Base-by-base conservation (phyloP, 2,797 vertebrate genomes). In the Lacerta bilineata region DNA sequence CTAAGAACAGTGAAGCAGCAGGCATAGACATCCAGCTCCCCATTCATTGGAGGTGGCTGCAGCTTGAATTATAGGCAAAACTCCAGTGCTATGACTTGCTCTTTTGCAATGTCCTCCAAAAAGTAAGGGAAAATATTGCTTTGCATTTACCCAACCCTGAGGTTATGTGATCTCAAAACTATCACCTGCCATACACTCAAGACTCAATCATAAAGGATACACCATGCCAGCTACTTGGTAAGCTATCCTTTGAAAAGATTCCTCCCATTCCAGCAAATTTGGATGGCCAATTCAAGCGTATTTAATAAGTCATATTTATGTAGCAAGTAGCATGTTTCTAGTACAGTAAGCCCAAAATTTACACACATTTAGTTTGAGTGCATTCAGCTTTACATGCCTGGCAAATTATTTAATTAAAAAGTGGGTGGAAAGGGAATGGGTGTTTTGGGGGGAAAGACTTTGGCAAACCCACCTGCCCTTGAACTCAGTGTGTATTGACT, bases 1-100 rank as follows among this genome's bases (percentile, higher is more conserved):
- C 87, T 76, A 84, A 33, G 66, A 55, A 27, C 46, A 84, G 36
- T 59, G 82, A 80, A 39, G n/a, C 74, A 71, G 87, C 80, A 77
- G 41, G 76, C 55, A 46, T 7, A 1, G 71, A 66, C 23, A 36
- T 43, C 23, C 23, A 39, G 17, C 2, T 29, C 39, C 78, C 69
- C 18, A 27, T 7, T 41, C 41, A 3, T 4, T 13, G 39, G 50
- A 76, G 29, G 7, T 39, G 15, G n/a, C 7, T 2, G 10, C n/a
- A 50, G 61, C 15, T 36, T 39, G 41, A 68, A 29, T 5, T 8
- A 20, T 15, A 75, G 36, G 39, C 41, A 75, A 50, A 72, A 23
- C 59, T 59, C 80, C 61, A 29, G 74, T 18, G 13, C 84, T 4
- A 17, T 39, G 8, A 20, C 66, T 69, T 36, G 71, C 80, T 64